Evolutionary conservation across 2,888 invertebrate species (phyloP).

Genomic region (Melinaea menophilus): DNA sequence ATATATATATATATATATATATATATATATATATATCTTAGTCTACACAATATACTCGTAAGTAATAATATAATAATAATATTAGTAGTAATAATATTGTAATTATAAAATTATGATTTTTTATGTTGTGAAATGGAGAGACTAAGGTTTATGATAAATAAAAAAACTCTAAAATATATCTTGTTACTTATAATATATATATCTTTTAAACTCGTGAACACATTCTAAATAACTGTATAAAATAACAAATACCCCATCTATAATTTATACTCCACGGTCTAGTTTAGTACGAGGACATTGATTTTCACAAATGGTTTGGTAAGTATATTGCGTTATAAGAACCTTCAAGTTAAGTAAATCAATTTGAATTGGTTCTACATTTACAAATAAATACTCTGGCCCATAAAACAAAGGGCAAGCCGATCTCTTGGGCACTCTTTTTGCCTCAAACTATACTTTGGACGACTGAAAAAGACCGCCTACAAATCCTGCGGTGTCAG

Average conservation of each 20-base stretch:
- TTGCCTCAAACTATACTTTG: no score
- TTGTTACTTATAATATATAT: no score
- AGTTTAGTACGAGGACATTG: slow-evolving; percentile 45
- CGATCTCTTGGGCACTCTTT: no score
- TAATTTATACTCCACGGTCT: slow-evolving; percentile 7
- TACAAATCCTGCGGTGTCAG: no score
- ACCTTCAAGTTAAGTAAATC: slow-evolving; percentile 44
- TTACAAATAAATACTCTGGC: slow-evolving; percentile 6
- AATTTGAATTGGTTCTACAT: slow-evolving; percentile 26
- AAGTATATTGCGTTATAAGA: slow-evolving; percentile 55
- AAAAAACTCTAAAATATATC: no score
- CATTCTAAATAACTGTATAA: not conserved
- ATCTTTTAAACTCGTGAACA: not conserved
- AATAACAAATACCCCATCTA: slow-evolving; percentile 17
- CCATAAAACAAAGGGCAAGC: not conserved
- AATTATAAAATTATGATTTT: no score
- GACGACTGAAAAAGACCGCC: no score
- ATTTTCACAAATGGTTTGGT: slow-evolving; percentile 56
- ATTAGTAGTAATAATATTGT: no score
- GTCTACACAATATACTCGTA: not conserved
- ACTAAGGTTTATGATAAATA: no score
- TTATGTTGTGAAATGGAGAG: no score
- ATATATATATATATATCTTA: not conserved
- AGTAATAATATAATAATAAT: no score
- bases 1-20: not conserved